phyloP scores from a whole-genome alignment of 2,888 invertebrate genomes.

The Sycophila texana region DNA sequence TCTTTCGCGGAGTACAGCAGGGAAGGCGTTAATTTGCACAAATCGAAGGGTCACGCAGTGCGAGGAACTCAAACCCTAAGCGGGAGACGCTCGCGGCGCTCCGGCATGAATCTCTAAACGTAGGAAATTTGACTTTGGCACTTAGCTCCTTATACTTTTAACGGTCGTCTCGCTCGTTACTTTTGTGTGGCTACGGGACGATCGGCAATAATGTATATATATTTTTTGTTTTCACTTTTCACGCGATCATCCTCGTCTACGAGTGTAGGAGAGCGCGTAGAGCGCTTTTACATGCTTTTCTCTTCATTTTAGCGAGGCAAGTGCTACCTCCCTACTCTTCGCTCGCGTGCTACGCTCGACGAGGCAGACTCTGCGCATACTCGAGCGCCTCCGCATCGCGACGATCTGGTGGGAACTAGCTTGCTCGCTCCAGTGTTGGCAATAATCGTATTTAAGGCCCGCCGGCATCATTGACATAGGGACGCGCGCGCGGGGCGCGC shows the following conservation, averaged over 20 bases:
- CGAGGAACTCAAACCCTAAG: no score
- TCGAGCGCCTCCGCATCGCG: background rate
- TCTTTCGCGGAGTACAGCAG: no score
- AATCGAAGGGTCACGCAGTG: no score
- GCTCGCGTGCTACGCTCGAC: constrained; percentile 18
- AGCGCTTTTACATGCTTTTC: background rate
- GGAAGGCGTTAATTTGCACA: no score
- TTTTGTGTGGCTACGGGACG: constrained; percentile 2
- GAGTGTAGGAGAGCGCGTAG: background rate
- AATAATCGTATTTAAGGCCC: constrained; percentile 7
- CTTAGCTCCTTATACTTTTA: constrained; percentile 44
- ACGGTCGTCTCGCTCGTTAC: background rate
- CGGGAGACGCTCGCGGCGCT: no score
- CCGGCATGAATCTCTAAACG: no score
- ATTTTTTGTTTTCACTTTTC: background rate
- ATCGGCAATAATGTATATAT: background rate
- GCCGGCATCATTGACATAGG: background rate
- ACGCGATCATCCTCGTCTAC: constrained; percentile 18
- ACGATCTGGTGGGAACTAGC: background rate
- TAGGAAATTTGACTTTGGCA: constrained; percentile 51
- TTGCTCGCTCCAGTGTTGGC: background rate
- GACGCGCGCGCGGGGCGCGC: constrained; percentile 4
- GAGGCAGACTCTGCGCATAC: constrained; percentile 20
- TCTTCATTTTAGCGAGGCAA: background rate
- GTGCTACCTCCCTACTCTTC: background rate